Conservation (phyloP, 2,113 vertebrate species). For the Ancistrus triradiatus region DNA sequence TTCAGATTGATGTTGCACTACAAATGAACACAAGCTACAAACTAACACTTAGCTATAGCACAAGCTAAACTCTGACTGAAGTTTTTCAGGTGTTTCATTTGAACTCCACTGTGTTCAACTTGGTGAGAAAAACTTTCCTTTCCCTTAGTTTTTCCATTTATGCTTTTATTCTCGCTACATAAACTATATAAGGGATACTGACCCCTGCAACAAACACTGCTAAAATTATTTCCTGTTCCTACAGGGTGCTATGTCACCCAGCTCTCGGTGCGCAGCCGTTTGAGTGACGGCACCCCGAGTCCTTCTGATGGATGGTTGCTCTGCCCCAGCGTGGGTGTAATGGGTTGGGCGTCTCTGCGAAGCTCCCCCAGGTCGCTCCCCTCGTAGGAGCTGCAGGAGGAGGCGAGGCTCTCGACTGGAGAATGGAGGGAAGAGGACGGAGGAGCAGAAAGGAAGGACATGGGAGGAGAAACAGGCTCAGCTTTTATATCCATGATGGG, state of each 20-base stretch:
- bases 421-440: slow-evolving; percentile 64
- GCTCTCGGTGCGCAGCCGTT: slow-evolving; percentile 88
- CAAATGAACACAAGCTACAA: no score
- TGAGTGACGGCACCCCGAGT: slow-evolving; percentile 80
- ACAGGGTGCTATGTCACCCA: slow-evolving; percentile 84
- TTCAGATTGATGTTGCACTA: no score
- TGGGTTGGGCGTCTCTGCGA: slow-evolving; percentile 75
- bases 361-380: slow-evolving; percentile 85
- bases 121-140: no score
- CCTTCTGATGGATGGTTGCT: slow-evolving; percentile 71
- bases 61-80: no score
- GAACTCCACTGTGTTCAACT: no score
- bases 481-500: slow-evolving; percentile 91
- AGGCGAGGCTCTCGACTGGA: slow-evolving; percentile 86
- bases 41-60: no score
- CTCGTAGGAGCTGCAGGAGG: slow-evolving; percentile 90
- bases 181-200: slow-evolving; percentile 30
- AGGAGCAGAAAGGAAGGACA: slow-evolving; percentile 67
- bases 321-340: slow-evolving; percentile 65
- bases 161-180: no score
- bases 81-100: no score
- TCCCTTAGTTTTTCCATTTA: no score
- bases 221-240: not conserved
- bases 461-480: slow-evolving; percentile 83
- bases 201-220: slow-evolving; percentile 30